Conservation (phyloP, 2,113 vertebrate genomes). For the Megalops atlanticus region DNA sequence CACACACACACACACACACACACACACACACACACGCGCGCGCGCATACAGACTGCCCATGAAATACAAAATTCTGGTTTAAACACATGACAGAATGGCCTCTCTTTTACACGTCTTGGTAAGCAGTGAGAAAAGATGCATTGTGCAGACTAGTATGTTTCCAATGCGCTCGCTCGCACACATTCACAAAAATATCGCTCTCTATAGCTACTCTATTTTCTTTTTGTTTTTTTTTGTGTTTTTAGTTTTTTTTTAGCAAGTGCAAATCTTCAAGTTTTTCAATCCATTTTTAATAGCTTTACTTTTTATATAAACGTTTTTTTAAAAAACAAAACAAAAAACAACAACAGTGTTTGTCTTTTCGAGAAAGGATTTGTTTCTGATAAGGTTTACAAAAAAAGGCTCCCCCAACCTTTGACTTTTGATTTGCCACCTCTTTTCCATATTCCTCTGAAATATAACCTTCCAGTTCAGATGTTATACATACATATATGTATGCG, state of each 20-base stretch:
- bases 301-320: slow-evolving; percentile 73
- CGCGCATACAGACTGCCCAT: slow-evolving; percentile 46
- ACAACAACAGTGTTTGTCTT: slow-evolving; percentile 78
- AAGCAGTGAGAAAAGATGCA: slow-evolving; percentile 60
- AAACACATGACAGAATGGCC: slow-evolving; percentile 67
- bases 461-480: slow-evolving; percentile 61
- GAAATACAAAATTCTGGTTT: slow-evolving; percentile 65
- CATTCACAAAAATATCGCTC: slow-evolving; percentile 74
- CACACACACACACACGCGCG: not conserved
- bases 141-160: slow-evolving; percentile 75
- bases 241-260: slow-evolving; percentile 76
- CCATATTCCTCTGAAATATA: slow-evolving; percentile 41
- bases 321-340: slow-evolving; percentile 67
- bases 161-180: slow-evolving; percentile 57
- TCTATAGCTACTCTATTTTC: slow-evolving; percentile 67
- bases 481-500: slow-evolving; percentile 24
- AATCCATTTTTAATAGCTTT: slow-evolving; percentile 78
- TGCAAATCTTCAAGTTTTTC: slow-evolving; percentile 87
- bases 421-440: slow-evolving; percentile 54
- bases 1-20: slow-evolving; percentile 35
- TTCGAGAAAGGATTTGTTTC: slow-evolving; percentile 78
- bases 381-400: slow-evolving; percentile 70
- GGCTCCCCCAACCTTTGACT: slow-evolving; percentile 70
- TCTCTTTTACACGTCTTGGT: slow-evolving; percentile 73
- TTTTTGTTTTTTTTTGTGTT: slow-evolving; percentile 64